Base-by-base conservation (phyloP, 2,888 invertebrate genomes). In the Hanleya hanleyi region DNA sequence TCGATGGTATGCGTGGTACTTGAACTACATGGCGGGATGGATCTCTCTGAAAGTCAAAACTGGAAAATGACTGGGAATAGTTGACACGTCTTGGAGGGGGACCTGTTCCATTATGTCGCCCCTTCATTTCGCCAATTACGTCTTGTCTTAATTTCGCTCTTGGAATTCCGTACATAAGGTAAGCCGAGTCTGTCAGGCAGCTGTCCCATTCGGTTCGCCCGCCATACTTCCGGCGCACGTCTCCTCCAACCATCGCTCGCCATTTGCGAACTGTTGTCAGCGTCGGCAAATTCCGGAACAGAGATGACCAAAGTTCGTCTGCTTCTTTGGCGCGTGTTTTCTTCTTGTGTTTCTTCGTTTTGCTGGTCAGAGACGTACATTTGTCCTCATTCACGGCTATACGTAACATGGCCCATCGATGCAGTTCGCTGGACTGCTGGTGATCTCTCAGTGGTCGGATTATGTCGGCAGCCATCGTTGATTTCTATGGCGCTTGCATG, bases 301-400 rank as follows among this genome's bases (percentile, higher is more conserved):
- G 32, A 26, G 32, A 4, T 12, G 57, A 4, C 18, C 22, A 29
- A 1, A 26, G 29, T 26, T 22, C 1, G 1, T 22, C 26, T 47
- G 18, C n/a, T 26, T 57, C 57, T 57, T 57, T 57, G 57, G 29
- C 9, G 22, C 29, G 22, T 32, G 22, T 57, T 41, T 41, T 18
- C 18, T 41, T 18, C 41, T 41, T 41, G 18, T 12, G 9, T 26
- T 57, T 57, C 57, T 57, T 57, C 57, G 1, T 4, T 29, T 57
- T 29, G 3, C 26, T 26, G 57, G 29, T 9, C 32, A 57, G 32
- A 1, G 22, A 29, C 15, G 15, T 22, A 29, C 57, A 57, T 26
- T 26, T 57, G 57, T 57, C 57, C 26, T 57, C 57, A 32, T 57
- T 57, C 15, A 57, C 29, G 57, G 57, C 57, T 32, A 57, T 57